Base-by-base conservation (phyloP, 2,113 vertebrate species). In the Brevimyrus niger region DNA sequence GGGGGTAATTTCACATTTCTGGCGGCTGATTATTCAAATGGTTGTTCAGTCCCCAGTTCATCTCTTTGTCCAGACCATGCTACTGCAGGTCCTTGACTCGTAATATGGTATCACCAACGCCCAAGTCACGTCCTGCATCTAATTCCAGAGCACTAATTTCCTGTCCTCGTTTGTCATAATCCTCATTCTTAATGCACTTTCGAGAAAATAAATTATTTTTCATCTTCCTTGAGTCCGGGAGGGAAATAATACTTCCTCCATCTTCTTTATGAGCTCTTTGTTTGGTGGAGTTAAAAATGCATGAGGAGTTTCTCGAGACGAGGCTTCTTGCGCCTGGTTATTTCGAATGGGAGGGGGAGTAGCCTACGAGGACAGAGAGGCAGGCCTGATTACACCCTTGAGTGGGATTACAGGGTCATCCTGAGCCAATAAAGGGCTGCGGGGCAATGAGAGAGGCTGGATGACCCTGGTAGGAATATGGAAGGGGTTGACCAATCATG, bases 141-240 rank as follows among this genome's bases (percentile, higher is more conserved):
- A 15, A 42, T 76, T 76, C 69, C 61, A 38, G 42, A 76, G 17
- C 69, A 38, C 69, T 76, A 76, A 76, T 76, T 76, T 76, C 69
- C 69, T 38, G 3, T 13, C 69, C 35, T 76, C 69, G 17, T 76
- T 76, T 76, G 69, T 76, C 69, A 76, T 76, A 76, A 76, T 76
- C 35, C 15, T 38, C 35, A 38, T 76, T 42, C 69, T 19, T 76
- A 38, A 76, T 38, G 35, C 35, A 38, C 69, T 76, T 76, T 76
- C 35, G 69, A 76, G 69, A 76, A 76, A 76, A 76, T 76, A 76
- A 76, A 76, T 76, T 76, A 76, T 76, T 76, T 76, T 76, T 76
- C 69, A 76, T 76, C 69, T 76, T 76, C 9, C 69, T 42, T 15
- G 35, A 38, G 69, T 42, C 69, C 35, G 5, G 69, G 69, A 76